Evolutionary conservation across 2,888 invertebrate species (phyloP), one percentile per base, ranked within the genome.

Genomic region (Callinectes sapidus): DNA sequence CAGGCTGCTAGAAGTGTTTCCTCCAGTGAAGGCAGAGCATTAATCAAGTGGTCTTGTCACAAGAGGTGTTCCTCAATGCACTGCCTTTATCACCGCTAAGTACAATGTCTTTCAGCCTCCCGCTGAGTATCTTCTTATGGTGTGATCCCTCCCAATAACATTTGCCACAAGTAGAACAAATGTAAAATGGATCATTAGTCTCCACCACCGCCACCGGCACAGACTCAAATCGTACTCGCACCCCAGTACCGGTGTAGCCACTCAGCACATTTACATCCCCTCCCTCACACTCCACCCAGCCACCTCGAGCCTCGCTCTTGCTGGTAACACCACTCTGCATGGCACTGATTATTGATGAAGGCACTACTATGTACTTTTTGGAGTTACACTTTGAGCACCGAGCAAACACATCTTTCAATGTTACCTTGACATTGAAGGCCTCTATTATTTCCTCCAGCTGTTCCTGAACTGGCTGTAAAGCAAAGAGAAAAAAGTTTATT

Each of bases 121-220:
- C 90, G 77, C 16, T 39, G 54, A 94, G n/a, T 32, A 95, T 86
- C 42, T 87, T 93, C 94, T 96, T 96, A 89, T 96, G 95, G 95
- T 96, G 96, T 2, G 95, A 95, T 1, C 96, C 96, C 94, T 97
- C 97, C 97, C 98, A 98, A 95, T 97, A 97, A 90, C 97, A 96
- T 95, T 97, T 97, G 0, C 98, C 98, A 96, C 98, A 98, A 54
- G 95, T 95, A 95, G 97, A 97, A 96, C 98, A 98, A 61, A 97
- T 96, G 95, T 97, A 97, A 95, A 97, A 97, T 93, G 96, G 95
- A 91, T 97, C 96, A 39, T 96, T 96, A 91, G 96, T 95, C 81
- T 95, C 95, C 95, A 96, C 95, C 90, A 96, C 95, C 42, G 96
- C 95, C 77, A 96, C 95, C 55, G 96, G 96, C 94, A 97, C 95